A percentile compares a stretch with the other conserved stretches of the same genome.
Evolutionary conservation across 1,140 invertebrate species (phyloP).

Genomic region (Whitmania pigra): DNA sequence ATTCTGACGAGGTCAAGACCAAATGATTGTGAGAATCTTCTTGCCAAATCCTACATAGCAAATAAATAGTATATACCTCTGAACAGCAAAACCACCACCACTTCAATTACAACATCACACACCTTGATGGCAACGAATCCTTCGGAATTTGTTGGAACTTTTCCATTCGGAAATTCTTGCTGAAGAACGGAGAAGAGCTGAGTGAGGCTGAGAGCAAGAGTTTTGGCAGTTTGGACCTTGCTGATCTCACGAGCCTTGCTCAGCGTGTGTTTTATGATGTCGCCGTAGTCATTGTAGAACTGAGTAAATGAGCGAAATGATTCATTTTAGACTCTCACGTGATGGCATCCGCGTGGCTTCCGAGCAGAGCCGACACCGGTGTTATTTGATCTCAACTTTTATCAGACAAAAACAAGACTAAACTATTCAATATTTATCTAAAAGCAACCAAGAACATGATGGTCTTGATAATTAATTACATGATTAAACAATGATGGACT

Average conservation of each 20-base stretch:
- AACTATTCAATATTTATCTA: too few relatives aligned
- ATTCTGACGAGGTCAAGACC: constrained; percentile 93
- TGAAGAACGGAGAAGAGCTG: constrained; percentile 63
- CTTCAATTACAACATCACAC: constrained; percentile 20
- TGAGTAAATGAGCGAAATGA: constrained; percentile 37
- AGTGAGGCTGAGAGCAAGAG: constrained; percentile 79
- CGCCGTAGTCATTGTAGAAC: constrained; percentile 98
- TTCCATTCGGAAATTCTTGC: constrained; percentile 43
- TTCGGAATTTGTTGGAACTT: constrained; percentile 57
- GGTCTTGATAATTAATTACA: too few relatives aligned
- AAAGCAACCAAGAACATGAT: too few relatives aligned
- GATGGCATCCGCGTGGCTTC: too few relatives aligned
- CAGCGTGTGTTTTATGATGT: constrained; percentile 94
- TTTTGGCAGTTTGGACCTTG: constrained; percentile 86
- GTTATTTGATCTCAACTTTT: too few relatives aligned
- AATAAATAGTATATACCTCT: constrained; percentile 19
- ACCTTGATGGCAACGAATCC: constrained; percentile 75
- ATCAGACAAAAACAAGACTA: too few relatives aligned
- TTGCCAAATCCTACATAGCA: constrained; percentile 66
- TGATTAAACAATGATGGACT: too few relatives aligned
- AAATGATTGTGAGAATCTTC: constrained; percentile 90
- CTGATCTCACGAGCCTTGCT: constrained; percentile 93
- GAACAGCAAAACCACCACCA: neutral
- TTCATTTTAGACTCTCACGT: constrained; percentile 7
- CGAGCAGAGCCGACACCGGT: too few relatives aligned